phyloP scores from a whole-genome alignment of 1,140 invertebrate species.

The Paracyclopina nana region DNA sequence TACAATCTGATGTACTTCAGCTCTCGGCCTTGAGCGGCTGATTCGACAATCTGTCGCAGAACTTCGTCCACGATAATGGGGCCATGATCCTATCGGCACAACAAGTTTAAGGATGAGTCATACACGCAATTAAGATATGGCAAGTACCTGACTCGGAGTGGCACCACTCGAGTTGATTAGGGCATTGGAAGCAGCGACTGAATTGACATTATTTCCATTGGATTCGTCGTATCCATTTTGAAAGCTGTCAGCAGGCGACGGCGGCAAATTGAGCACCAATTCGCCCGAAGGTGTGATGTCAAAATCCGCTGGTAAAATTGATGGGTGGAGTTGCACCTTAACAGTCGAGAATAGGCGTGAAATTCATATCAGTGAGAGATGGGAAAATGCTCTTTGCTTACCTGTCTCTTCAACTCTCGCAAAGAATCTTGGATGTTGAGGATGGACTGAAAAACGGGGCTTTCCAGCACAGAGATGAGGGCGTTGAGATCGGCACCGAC shows the following conservation, averaged over 20 bases:
- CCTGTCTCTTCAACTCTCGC: slow-evolving; percentile 51
- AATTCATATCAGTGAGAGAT: not conserved
- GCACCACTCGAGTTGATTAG: not conserved
- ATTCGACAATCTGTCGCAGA: not conserved
- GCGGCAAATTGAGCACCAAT: slow-evolving; percentile 31
- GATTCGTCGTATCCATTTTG: too few relatives aligned
- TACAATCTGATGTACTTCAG: slow-evolving; percentile 34
- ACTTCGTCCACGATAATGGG: not conserved
- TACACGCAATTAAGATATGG: too few relatives aligned
- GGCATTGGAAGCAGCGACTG: not conserved
- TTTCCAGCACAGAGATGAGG: slow-evolving; percentile 65
- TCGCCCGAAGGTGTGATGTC: slow-evolving; percentile 53
- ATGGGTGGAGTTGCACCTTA: slow-evolving; percentile 43
- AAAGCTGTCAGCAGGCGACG: slow-evolving; percentile 16
- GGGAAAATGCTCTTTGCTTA: slow-evolving; percentile 26
- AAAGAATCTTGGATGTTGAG: slow-evolving; percentile 70
- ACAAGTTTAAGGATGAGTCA: too few relatives aligned
- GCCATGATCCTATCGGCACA: too few relatives aligned
- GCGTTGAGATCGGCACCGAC: slow-evolving; percentile 53
- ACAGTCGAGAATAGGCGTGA: slow-evolving; percentile 13
- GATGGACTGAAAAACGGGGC: slow-evolving; percentile 75
- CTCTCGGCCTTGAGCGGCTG: slow-evolving; percentile 26
- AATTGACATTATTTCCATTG: not conserved
- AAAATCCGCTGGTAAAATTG: slow-evolving; percentile 72
- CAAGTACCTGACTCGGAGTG: too few relatives aligned